Base-by-base conservation (phyloP, 2,797 vertebrate genomes). In the Peromyscus melanophrys region DNA sequence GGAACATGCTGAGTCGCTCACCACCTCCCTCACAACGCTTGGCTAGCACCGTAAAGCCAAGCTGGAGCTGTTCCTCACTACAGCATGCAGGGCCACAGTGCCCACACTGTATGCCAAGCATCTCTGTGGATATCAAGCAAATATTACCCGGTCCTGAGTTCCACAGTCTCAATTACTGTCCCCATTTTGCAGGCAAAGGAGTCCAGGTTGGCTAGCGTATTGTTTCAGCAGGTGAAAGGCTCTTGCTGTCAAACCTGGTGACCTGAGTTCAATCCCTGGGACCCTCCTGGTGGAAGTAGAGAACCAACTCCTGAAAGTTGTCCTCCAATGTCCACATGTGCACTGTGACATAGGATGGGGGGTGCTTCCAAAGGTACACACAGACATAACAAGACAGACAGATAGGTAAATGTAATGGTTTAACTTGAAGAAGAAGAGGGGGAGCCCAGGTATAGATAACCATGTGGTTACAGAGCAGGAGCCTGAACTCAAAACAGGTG, bases 391-490 rank as follows among this genome's bases (percentile, higher is more conserved):
- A 19, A 71, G 17, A 55, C 27, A 67, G 25, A 69, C 14, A 69
- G 10, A 40, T 7, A 73, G 55, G 21, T 10, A 78, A 52, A 52
- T 52, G 25, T 43, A 43, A 14, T 43, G 73, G 27, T 14, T 75
- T 75, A 27, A 27, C 73, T 75, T 27, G 73, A 75, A 43, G 40
- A 75, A 43, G 40, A 78, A 17, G 7, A 37, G 13, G 77, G 37
- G 43, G 89, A 82, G 52, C 27, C 0, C 27, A 65, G n/a, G 31
- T 31, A 25, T 0, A 49, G 65, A 52, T 71, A 52, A 43, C 25
- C 9, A 0, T 3, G 27, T n/a, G 49, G 43, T 55, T 17, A 34
- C 7, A 1, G 21, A 23, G 1, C 0, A 3, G 0, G 3, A 23
- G 2, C 65, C 52, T 81, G 43, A 88, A 89, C 46, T 55, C 69